Evolutionary conservation across 2,797 vertebrate species (phyloP).

Genomic region (Pangasius macronema): DNA sequence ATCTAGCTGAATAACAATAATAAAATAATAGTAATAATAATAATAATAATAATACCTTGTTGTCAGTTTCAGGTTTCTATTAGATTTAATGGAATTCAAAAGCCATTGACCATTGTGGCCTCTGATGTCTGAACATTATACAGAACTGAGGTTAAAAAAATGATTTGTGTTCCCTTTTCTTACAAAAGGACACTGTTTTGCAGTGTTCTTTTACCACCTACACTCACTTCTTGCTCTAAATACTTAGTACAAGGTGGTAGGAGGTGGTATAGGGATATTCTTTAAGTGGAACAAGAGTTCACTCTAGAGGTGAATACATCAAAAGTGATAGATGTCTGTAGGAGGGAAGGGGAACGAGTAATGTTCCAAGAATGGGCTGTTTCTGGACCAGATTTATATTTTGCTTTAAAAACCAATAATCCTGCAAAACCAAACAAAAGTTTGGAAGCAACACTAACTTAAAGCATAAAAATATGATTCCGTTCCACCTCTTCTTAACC

Average conservation of each 20-base stretch:
- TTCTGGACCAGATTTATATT: background rate
- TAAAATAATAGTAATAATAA: too few species aligned
- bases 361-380: background rate
- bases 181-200: background rate
- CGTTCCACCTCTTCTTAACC: background rate
- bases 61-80: background rate
- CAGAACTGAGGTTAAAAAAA: background rate
- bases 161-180: background rate
- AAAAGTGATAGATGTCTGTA: slow-evolving; percentile 1
- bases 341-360: slow-evolving; percentile 2
- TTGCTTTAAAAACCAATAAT: background rate
- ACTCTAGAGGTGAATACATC: slow-evolving; percentile 2
- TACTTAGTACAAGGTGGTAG: slow-evolving; percentile 6
- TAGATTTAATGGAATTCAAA: background rate
- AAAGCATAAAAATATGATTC: background rate
- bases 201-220: background rate
- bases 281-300: slow-evolving; percentile 27
- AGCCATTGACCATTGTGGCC: background rate
- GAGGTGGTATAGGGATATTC: slow-evolving; percentile 25
- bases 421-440: background rate
- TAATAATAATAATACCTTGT: too few species aligned
- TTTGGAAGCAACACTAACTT: background rate
- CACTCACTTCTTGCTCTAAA: slow-evolving; percentile 13
- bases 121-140: background rate
- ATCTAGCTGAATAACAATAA: background rate